These are phyloP conservation scores for Forbesichthys papilliferus DNA, from an alignment of 2,113 vertebrate genomes.

Conservation along the genomic window DNA sequence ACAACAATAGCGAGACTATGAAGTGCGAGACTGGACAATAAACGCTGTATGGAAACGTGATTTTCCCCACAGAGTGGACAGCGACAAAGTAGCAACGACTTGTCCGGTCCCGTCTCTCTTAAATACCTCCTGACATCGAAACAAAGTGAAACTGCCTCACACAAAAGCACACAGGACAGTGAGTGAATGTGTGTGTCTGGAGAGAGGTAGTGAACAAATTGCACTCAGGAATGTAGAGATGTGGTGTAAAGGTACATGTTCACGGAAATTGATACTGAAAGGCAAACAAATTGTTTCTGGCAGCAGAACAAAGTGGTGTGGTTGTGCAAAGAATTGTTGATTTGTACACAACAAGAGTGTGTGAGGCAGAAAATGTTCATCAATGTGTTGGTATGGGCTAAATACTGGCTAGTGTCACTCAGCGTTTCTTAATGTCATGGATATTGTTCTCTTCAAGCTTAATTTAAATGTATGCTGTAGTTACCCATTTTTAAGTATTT, in stretches of 20 bases:
- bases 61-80: not conserved
- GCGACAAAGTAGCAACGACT: constrained; percentile 17
- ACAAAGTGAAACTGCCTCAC: constrained; percentile 59
- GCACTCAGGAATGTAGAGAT: constrained; percentile 32
- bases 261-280: not conserved
- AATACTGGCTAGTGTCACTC: no score
- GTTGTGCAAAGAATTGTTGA: no score
- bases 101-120: constrained; percentile 32
- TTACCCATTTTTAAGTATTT: no score
- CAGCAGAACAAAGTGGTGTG: not conserved
- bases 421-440: no score
- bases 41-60: no score
- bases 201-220: constrained; percentile 36
- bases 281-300: constrained; percentile 4
- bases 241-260: constrained; percentile 10
- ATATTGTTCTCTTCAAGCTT: no score
- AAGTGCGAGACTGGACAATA: no score
- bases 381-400: no score
- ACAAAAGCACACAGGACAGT: constrained; percentile 12
- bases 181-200: constrained; percentile 1
- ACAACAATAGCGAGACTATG: not conserved
- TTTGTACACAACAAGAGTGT: no score
- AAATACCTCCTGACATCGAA: constrained; percentile 60
- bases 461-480: no score
- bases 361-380: no score